Conservation (phyloP, 2,113 vertebrate species). For the Herpailurus yagouaroundi region DNA sequence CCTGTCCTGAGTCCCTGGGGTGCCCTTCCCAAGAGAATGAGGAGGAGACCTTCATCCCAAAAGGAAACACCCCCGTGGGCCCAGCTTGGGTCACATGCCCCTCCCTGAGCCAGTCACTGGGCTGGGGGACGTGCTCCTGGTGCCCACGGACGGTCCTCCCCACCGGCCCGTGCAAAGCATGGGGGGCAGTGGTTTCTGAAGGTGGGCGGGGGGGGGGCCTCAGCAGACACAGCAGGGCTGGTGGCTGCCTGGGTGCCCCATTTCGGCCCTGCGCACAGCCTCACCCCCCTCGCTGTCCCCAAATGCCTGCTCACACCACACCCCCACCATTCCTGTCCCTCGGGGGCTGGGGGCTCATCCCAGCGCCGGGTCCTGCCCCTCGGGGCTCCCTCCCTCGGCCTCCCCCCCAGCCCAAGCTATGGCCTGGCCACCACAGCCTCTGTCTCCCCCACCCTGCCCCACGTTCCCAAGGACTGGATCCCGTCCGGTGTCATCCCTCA, state of each 20-base stretch:
- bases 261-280: not conserved
- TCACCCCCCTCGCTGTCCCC: not conserved
- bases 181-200: no score
- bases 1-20: not conserved
- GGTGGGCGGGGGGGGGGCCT: not conserved
- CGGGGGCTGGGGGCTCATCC: not conserved
- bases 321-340: not conserved
- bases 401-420: not conserved
- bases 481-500: not conserved
- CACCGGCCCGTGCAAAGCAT: fast-evolving
- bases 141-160: not conserved
- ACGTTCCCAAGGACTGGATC: not conserved
- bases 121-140: not conserved
- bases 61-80: not conserved
- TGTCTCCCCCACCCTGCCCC: no score
- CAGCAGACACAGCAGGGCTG: not conserved
- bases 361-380: not conserved
- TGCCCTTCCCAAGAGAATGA: not conserved
- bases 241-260: not conserved
- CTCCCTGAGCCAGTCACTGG: not conserved
- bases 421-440: not conserved
- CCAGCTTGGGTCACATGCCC: not conserved
- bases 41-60: not conserved
- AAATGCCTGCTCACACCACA: not conserved
- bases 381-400: fast-evolving